Conservation (phyloP, 2,888 invertebrate genomes). For the Piscicola geometra region DNA sequence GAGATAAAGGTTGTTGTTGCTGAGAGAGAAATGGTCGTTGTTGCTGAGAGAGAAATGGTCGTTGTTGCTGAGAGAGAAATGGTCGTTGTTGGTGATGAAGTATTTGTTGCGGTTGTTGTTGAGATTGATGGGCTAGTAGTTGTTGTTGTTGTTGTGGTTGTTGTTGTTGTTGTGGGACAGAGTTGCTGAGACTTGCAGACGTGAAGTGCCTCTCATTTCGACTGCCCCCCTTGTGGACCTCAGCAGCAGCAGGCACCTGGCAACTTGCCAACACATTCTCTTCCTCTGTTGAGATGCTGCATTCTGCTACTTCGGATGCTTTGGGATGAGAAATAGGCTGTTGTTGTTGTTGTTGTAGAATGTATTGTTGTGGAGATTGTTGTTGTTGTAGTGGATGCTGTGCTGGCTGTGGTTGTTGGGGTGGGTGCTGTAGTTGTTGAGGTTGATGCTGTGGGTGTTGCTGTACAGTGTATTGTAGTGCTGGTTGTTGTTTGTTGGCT, state of each 20-base stretch:
- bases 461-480: conserved; percentile 62
- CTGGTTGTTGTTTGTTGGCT: conserved; percentile 71
- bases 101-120: background rate
- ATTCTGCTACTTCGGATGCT: no score
- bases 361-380: conserved; percentile 1
- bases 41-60: background rate
- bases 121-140: background rate
- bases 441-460: conserved; percentile 8
- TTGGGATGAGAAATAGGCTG: background rate
- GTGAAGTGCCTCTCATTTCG: no score
- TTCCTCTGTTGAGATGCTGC: no score
- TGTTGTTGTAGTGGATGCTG: background rate
- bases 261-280: no score
- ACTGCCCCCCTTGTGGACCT: no score
- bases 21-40: background rate
- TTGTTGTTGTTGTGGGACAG: background rate
- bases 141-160: background rate
- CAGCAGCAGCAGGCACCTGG: no score
- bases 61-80: background rate
- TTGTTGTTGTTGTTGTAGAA: conserved; percentile 11
- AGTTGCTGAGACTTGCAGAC: no score
- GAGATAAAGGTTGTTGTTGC: background rate
- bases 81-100: background rate
- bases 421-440: background rate
- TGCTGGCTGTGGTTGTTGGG: background rate